A percentile compares a stretch with the other conserved stretches of the same genome.
These are phyloP conservation scores for Andrena bicolor DNA, from an alignment of 2,888 invertebrate genomes.

Conservation along the genomic window DNA sequence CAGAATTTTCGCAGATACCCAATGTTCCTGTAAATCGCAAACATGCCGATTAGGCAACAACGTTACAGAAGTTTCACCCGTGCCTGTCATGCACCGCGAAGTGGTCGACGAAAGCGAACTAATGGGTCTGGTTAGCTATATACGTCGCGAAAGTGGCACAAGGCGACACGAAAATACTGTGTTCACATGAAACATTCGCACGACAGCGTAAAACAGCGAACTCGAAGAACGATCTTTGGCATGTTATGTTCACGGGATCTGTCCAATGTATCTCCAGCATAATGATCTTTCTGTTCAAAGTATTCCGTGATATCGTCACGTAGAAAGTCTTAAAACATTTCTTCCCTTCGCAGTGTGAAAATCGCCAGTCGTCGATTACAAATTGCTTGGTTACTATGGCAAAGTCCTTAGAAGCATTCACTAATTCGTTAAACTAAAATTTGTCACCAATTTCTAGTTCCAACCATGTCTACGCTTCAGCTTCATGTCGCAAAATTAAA, in stretches of 20 bases:
- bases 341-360: no score
- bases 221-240: constrained; percentile 49
- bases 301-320: no score
- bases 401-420: no score
- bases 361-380: no score
- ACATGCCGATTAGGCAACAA: constrained; percentile 28
- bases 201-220: constrained; percentile 23
- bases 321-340: no score
- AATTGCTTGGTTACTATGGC: no score
- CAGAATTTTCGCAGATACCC: constrained; percentile 9
- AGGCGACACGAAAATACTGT: constrained; percentile 59
- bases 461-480: no score
- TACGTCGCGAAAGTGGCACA: constrained; percentile 63
- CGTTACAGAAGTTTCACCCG: constrained; percentile 24
- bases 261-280: constrained; percentile 1
- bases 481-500: no score
- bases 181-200: constrained; percentile 23
- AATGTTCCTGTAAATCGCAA: neutral
- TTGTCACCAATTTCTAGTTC: no score
- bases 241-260: constrained; percentile 7
- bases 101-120: constrained; percentile 37
- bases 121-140: constrained; percentile 24
- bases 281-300: neutral
- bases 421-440: no score
- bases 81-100: neutral